Percentiles rank a stretch among this genome's conserved stretches.
These are phyloP conservation scores for Bambusicola thoracicus DNA, from an alignment of 2,113 vertebrate species.

Conservation along the genomic window DNA sequence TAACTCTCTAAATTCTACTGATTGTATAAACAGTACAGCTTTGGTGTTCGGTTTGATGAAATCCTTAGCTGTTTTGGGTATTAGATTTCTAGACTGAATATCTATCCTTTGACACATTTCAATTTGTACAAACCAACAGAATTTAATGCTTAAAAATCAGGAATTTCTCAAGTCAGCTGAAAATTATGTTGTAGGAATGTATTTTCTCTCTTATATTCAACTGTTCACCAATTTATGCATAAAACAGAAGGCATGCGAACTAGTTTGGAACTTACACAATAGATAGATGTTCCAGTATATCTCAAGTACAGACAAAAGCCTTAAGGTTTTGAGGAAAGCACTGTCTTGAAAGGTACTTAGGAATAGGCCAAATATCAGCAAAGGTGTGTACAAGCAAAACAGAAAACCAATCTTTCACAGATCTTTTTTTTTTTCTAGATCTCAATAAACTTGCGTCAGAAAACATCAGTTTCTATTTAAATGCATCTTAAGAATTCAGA, in stretches of 20 bases:
- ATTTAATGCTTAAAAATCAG: not conserved
- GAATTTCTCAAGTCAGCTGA: not conserved
- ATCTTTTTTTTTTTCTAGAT: not conserved
- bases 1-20: not conserved
- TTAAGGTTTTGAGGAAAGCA: too few species aligned
- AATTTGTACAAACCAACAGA: not conserved
- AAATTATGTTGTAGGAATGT: not conserved
- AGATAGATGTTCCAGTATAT: not conserved
- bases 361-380: not conserved
- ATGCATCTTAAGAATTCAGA: not conserved
- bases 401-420: not conserved
- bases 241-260: too few species aligned
- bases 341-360: not conserved
- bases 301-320: not conserved
- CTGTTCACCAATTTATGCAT: not conserved
- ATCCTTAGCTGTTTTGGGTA: not conserved
- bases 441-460: not conserved
- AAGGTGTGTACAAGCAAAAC: not conserved
- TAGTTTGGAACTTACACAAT: not conserved
- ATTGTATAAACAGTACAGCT: not conserved
- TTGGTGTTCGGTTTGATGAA: not conserved
- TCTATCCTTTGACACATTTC: not conserved
- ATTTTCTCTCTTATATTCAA: not conserved
- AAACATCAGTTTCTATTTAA: conserved; percentile 29
- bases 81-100: not conserved